Evolutionary conservation across 1,140 invertebrate genomes (phyloP).

Genomic region (Metaphire vulgaris): DNA sequence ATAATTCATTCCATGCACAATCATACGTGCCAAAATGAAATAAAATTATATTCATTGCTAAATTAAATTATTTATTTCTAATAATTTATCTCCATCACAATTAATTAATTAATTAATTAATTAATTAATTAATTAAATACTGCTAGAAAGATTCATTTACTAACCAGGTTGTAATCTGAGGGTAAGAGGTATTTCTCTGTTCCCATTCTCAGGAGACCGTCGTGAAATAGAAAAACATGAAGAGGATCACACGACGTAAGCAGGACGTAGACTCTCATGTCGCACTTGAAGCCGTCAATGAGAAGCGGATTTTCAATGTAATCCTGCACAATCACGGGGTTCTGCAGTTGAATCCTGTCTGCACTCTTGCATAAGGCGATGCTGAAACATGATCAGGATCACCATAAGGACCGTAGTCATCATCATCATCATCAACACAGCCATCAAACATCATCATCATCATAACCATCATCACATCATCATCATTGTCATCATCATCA

Average conservation of each 20-base stretch:
- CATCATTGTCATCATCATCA: too few relatives aligned
- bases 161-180: slow-evolving; percentile 45
- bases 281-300: slow-evolving; percentile 52
- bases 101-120: too few relatives aligned
- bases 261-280: slow-evolving; percentile 50
- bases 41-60: too few relatives aligned
- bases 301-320: slow-evolving; percentile 52
- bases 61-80: too few relatives aligned
- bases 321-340: slow-evolving; percentile 50
- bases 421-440: too few relatives aligned
- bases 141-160: too few relatives aligned
- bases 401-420: too few relatives aligned
- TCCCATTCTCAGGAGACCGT: slow-evolving; percentile 50
- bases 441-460: not conserved
- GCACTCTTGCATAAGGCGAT: slow-evolving; percentile 45
- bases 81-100: too few relatives aligned
- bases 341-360: slow-evolving; percentile 46
- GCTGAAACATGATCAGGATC: slow-evolving; percentile 33
- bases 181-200: slow-evolving; percentile 51
- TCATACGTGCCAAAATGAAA: too few relatives aligned
- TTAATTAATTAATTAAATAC: too few relatives aligned
- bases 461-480: too few relatives aligned
- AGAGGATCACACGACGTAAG: slow-evolving; percentile 53
- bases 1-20: too few relatives aligned
- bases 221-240: slow-evolving; percentile 50